phyloP scores from a whole-genome alignment of 2,888 invertebrate species.

The Nasonia oneida region DNA sequence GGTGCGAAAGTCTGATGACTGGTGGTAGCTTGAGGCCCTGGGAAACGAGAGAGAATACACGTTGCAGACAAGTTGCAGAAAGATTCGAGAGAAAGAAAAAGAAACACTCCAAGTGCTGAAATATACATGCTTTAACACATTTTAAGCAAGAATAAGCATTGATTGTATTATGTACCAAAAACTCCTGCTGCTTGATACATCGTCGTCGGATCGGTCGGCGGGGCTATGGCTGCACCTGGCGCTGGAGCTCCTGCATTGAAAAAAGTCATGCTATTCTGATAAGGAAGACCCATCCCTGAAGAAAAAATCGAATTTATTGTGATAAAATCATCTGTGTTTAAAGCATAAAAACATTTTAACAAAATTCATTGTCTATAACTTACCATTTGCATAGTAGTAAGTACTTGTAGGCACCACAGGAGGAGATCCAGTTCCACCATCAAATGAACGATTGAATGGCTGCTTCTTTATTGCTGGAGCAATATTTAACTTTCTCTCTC shows the following conservation, averaged over 20 bases:
- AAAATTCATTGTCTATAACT: slow-evolving; percentile 51
- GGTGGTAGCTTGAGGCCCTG: slow-evolving; percentile 77
- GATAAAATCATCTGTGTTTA: too few species aligned
- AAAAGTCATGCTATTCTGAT: slow-evolving; percentile 79
- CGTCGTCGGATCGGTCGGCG: slow-evolving; percentile 76
- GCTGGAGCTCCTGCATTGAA: slow-evolving; percentile 77
- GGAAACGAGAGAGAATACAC: slow-evolving; percentile 49
- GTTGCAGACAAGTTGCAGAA: slow-evolving; percentile 52
- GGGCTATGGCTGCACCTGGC: slow-evolving; percentile 75
- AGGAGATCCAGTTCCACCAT: slow-evolving; percentile 81
- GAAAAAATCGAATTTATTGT: slow-evolving; percentile 16
- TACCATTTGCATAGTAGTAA: slow-evolving; percentile 80
- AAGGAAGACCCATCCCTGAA: slow-evolving; percentile 77
- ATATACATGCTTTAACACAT: slow-evolving; percentile 48
- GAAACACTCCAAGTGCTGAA: slow-evolving; percentile 43
- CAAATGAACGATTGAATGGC: slow-evolving; percentile 81
- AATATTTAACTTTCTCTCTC: slow-evolving; percentile 91
- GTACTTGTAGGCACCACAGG: slow-evolving; percentile 80
- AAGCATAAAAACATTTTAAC: too few species aligned
- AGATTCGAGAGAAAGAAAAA: slow-evolving; percentile 47
- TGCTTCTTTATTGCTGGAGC: slow-evolving; percentile 93
- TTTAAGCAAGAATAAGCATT: slow-evolving; percentile 31
- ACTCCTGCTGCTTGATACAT: slow-evolving; percentile 77
- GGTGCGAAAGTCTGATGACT: slow-evolving; percentile 77
- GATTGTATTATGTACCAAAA: slow-evolving; percentile 71